Base-by-base conservation (phyloP, 2,113 vertebrate genomes). In the Oxygymnocypris stewartii region DNA sequence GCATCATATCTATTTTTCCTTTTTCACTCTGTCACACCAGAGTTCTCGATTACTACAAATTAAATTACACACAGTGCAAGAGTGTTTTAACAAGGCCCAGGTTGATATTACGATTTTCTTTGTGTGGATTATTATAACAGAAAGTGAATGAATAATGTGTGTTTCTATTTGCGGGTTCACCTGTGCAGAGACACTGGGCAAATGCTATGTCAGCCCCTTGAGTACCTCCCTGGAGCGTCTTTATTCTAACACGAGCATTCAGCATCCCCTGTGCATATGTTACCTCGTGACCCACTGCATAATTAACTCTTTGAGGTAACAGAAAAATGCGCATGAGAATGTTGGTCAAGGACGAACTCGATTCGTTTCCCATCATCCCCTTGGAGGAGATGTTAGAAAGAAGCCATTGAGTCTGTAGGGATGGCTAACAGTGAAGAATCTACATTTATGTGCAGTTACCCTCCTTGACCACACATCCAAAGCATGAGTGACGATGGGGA, bases 41-140 rank as follows among this genome's bases (percentile, higher is more conserved):
- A 61, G 44, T 16, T 44, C 3, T 76, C 57, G 73, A 83, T 85
- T 79, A 75, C 86, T 57, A 75, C 76, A 57, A 81, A 81, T 85
- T 78, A 35, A 88, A 90, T 89, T 89, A 86, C 2, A 14, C 35
- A 88, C 85, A 85, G 86, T 73, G 37, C 51, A 74, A 47, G 82
- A 79, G 40, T 74, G 57, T 69, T 79, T 31, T 25, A 83, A 82
- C 49, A 49, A 88, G 49, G 37, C 73, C 49, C 71, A 71, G 74
- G 71, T 74, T 61, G 49, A 28, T 40, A 13, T 37, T 76, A 85
- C 51, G 20, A 28, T 78, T 67, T 23, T 71, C 49, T 16, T 18
- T 42, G 49, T 74, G 63, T 42, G 20, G 23, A 84, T 25, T 59
- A 74, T 59, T 40, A 35, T 42, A 83, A 51, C 18, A 67, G 2